Evolutionary conservation across 2,113 vertebrate species (phyloP), one percentile per base, ranked within the genome.

Genomic region (Probosciger aterrimus): DNA sequence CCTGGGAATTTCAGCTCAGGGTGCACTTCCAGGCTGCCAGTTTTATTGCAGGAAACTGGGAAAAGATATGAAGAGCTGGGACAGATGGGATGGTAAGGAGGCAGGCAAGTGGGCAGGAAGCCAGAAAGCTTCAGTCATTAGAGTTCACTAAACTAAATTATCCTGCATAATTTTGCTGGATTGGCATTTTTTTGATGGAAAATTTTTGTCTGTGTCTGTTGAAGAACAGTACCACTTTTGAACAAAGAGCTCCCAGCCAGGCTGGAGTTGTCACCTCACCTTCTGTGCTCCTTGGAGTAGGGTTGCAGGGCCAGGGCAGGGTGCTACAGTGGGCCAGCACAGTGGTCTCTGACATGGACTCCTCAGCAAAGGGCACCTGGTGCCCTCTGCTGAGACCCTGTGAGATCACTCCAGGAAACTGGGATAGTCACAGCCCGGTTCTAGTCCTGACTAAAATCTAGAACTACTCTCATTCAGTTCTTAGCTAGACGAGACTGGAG

Each of bases 11-110:
- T 80, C 71, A 2, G 41, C 79, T 88, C 63, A n/a, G 71, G 47
- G 46, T 77, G 59, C 53, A 31, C 79, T 88, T 74, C 37, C 52
- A 86, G 68, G 19, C 75, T 90, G 46, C 35, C 28, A 37, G 24
- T 17, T 93, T 47, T 73, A 50, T 73, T 64, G 35, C 70, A 82
- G 82, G 67, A 59, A 82, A 59, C 5, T 1, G 14, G 69, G 90
- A 81, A 88, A 79, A 52, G 57, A 41, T 64, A 0, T 18, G 75
- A 28, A 86, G 53, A 46, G 19, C 64, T 83, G 59, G 50, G 47
- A 88, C 91, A 93, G 90, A 92, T 82, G 87, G 87, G 55, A 86
- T 70, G 84, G 83, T 81, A 68, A 28, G n/a, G 55, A 65, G 23
- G 52, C 59, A 86, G 71, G 64, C 2, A 1, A 39, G 46, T 9